Base-by-base conservation (phyloP, 1,140 invertebrate genomes). In the Samia ricini region DNA sequence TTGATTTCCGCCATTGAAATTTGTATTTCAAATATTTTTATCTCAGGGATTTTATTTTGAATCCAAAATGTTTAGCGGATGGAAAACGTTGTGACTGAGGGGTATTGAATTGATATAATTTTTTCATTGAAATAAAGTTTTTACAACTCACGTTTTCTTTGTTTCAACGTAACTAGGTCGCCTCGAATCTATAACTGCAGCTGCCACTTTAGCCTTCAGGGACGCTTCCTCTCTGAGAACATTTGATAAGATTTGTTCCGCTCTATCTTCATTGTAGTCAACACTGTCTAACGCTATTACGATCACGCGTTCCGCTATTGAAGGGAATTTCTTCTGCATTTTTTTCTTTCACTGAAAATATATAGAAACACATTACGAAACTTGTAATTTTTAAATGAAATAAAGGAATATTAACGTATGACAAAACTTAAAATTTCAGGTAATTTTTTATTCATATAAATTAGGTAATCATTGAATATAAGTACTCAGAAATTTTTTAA, bases 201-300 rank as follows among this genome's bases (percentile, higher is more conserved):
- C 15, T 5, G 21, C 20, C 15, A 42, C 15, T n/a, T 15, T 59
- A 0, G 68, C 57, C 69, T 85, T 86, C 0, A 81, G 82, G 2
- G 61, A 23, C 0, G 76, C 77, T 24, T 94, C 93, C 66, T 94
- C 93, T 64, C 92, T 89, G 42, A 94, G 88, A 77, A 96, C 95
- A 54, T 95, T 94, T 63, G 93, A 89, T 55, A 97, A 88, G 71
- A 97, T 95, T 79, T 96, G 94, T 66, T 92, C 93, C 5, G 96
- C 96, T 64, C 94, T 91, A 72, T 95, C 93, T 81, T 97, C 95
- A 65, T 97, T 95, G 84, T 94, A 97, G 78, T 95, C 94, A 1
- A 96, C 95, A 79, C 95, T 96, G 75, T 98, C 96, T 72, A 97
- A 88, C n/a, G 97, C 97, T 76, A 97, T 94, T 5, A 93, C 91